Base-by-base conservation (phyloP, 2,113 vertebrate species). In the Bettongia penicillata region DNA sequence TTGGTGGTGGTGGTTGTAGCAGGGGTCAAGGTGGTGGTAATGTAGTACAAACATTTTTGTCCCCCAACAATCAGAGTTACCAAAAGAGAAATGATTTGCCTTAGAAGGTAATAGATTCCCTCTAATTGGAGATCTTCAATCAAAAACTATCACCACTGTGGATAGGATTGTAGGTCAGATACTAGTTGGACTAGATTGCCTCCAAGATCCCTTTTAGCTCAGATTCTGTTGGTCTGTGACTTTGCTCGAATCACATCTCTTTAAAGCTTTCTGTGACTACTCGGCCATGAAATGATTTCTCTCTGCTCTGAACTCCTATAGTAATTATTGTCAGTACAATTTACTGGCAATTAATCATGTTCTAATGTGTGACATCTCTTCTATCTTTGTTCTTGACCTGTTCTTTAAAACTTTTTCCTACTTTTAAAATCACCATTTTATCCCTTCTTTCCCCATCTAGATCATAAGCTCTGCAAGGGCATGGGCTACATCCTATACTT, bases 261-360 rank as follows among this genome's bases (percentile, higher is more conserved):
- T 84, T 84, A 84, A 43, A 84, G 68, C n/a, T 84, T 84, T 84
- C n/a, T 84, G n/a, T 84, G 68, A 8, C 68, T 43, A 84, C 37
- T 84, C 5, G 7, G 68, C 68, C 19, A 23, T 84, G 68, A 84
- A 84, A 84, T 84, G 68, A 84, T 84, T 84, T 84, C 68, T 84
- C 37, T 43, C n/a, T 84, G 2, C 68, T 84, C 68, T 84, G n/a
- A 84, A 84, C 68, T 84, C 68, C 16, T 22, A 23, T 84, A 84
- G 68, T 43, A 84, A 84, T 84, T 84, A 84, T 84, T 84, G 68
- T 84, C 68, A 84, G 68, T 84, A 84, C n/a, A 84, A 84, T 84
- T 84, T 84, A 23, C 68, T 84, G 68, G n/a, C 68, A 84, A 84
- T 84, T 84, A 84, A 84, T 84, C 16, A 84, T 43, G n/a, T 84